These are phyloP conservation scores for Notothenia coriiceps DNA, from an alignment of 2,113 vertebrate genomes.

Conservation along the genomic window DNA sequence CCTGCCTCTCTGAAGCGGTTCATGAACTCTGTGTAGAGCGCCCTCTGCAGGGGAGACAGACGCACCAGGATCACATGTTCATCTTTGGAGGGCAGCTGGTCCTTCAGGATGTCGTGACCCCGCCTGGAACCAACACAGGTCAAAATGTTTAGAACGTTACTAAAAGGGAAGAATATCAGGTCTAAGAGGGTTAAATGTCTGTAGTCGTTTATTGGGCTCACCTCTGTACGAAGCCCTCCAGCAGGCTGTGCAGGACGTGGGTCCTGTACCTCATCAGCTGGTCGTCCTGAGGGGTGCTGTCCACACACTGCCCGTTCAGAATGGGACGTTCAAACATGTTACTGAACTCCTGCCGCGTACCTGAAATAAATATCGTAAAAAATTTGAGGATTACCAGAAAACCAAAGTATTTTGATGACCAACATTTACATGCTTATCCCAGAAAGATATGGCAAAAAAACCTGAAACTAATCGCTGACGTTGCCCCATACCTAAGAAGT, in stretches of 20 bases:
- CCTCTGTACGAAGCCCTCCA: conserved; percentile 99
- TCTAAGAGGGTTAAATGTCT: neutral
- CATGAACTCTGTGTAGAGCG: conserved; percentile 96
- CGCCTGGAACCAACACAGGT: conserved; percentile 79
- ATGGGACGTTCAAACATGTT: conserved; percentile 99
- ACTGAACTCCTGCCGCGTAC: conserved; percentile 97
- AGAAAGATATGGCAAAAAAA: neutral
- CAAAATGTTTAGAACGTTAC: neutral
- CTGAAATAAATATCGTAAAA: conserved; percentile 29
- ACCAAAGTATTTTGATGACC: neutral
- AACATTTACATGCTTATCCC: neutral
- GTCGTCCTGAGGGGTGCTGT: conserved; percentile 96
- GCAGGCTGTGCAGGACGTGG: conserved; percentile 96
- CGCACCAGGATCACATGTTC: conserved; percentile 96
- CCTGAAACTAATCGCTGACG: neutral
- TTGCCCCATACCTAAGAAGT: conserved; percentile 87
- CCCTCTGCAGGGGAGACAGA: conserved; percentile 93
- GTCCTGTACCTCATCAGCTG: conserved; percentile 98
- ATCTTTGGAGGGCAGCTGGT: conserved; percentile 93
- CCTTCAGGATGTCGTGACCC: conserved; percentile 93
- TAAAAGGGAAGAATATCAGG: neutral
- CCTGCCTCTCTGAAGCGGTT: conserved; percentile 95
- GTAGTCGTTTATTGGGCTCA: conserved; percentile 76
- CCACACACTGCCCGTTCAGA: conserved; percentile 96
- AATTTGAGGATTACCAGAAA: neutral